These are phyloP conservation scores for Catonia carolina DNA, from an alignment of 2,888 invertebrate genomes.

Conservation along the genomic window DNA sequence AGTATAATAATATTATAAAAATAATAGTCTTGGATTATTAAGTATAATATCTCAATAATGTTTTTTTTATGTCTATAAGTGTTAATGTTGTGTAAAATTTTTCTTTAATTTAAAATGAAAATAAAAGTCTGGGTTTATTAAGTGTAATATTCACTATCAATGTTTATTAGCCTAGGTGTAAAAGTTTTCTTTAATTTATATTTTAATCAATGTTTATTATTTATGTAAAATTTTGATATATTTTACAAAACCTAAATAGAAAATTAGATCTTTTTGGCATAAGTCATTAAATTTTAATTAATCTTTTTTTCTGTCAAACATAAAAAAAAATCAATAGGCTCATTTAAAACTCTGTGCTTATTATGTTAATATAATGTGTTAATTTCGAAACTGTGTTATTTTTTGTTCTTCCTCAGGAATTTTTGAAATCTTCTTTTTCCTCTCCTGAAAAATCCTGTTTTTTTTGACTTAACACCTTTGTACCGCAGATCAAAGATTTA, in stretches of 20 bases:
- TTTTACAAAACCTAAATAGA: neutral
- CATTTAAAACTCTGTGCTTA: neutral
- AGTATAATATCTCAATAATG: no score
- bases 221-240: no score
- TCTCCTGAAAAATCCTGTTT: conserved; percentile 2
- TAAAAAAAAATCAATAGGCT: neutral
- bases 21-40: no score
- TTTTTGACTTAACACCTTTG: conserved; percentile 3
- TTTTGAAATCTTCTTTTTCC: conserved; percentile 3
- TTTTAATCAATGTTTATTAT: no score
- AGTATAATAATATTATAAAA: no score
- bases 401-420: neutral
- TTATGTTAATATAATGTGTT: neutral
- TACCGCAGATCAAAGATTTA: neutral
- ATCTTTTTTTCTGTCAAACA: neutral
- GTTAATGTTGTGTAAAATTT: no score
- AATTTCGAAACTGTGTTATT: neutral
- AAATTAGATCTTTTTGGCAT: neutral
- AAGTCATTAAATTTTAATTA: conserved; percentile 4
- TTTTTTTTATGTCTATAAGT: no score
- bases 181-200: no score
- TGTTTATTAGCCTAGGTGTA: no score
- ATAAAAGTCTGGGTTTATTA: no score
- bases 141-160: no score
- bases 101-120: no score